Evolutionary conservation across 2,797 vertebrate species (phyloP).

Genomic region (Phylloscopus collybita): DNA sequence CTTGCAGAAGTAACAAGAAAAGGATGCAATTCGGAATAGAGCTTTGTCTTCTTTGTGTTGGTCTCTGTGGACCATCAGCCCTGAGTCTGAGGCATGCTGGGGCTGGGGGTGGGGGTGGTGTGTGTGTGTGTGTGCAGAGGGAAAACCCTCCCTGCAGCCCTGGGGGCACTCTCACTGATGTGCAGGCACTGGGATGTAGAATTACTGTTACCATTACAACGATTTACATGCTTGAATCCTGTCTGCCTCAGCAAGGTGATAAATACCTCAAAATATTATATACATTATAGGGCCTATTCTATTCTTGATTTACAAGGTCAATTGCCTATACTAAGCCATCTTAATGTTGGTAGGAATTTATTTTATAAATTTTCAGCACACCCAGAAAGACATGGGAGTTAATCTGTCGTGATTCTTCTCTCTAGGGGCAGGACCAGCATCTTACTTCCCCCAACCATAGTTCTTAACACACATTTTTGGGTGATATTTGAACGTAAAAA

Average conservation of each 20-base stretch:
- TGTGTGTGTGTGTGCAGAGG: not conserved
- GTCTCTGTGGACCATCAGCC: not conserved
- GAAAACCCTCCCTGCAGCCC: not conserved
- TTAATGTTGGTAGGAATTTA: conserved; percentile 17
- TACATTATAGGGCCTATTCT: not conserved
- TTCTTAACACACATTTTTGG: not conserved
- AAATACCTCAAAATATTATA: conserved; percentile 45
- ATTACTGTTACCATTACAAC: conserved; percentile 17
- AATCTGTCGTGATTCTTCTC: not conserved
- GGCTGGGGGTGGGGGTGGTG: too few species aligned
- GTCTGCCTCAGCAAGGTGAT: conserved; percentile 19
- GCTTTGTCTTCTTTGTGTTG: not conserved
- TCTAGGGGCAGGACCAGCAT: not conserved
- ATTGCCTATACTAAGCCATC: conserved; percentile 16
- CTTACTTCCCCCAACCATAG: not conserved
- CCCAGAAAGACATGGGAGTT: not conserved
- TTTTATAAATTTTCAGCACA: conserved; percentile 17
- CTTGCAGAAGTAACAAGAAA: not conserved
- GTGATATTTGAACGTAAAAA: not conserved
- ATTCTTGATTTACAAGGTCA: conserved; percentile 54
- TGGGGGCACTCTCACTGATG: not conserved
- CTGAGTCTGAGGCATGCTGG: rapidly evolving
- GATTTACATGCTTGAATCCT: conserved; percentile 21
- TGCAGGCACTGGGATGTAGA: not conserved
- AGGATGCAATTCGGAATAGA: rapidly evolving